phyloP scores from a whole-genome alignment of 1,140 invertebrate species.

The Pseudomyrmex cubaensis region DNA sequence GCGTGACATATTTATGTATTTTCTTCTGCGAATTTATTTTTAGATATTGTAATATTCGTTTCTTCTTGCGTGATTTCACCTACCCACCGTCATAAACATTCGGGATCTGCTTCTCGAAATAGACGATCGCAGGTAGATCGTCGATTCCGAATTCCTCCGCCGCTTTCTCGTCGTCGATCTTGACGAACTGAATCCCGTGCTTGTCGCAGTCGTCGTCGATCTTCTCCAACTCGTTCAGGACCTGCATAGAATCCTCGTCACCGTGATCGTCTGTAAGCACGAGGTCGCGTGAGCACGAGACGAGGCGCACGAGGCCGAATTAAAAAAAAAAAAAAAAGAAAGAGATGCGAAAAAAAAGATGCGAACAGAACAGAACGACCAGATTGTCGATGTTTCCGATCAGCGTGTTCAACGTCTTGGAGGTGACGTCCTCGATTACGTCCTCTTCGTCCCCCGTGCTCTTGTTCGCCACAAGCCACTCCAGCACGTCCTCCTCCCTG shows the following conservation, averaged over 20 bases:
- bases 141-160: constrained; percentile 95
- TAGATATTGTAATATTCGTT: background rate
- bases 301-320: background rate
- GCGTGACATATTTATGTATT: background rate
- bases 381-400: constrained; percentile 96
- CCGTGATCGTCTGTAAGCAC: constrained; percentile 91
- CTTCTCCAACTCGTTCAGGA: constrained; percentile 94
- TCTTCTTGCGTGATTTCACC: background rate
- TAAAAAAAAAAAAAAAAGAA: background rate
- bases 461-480: constrained; percentile 97
- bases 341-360: constrained; percentile 43
- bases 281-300: constrained; percentile 62
- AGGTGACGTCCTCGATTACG: constrained; percentile 96
- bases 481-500: constrained; percentile 95
- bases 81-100: constrained; percentile 94
- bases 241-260: constrained; percentile 93
- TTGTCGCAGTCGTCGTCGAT: constrained; percentile 97
- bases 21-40: background rate
- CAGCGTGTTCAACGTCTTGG: constrained; percentile 94
- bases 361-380: constrained; percentile 97
- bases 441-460: constrained; percentile 97
- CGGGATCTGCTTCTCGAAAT: constrained; percentile 97
- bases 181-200: constrained; percentile 97
- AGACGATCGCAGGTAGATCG: constrained; percentile 93
- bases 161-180: constrained; percentile 94